Evolutionary conservation across 2,797 vertebrate species (phyloP), one percentile per base, ranked within the genome.

Genomic region (Zenarchopterus dispar): DNA sequence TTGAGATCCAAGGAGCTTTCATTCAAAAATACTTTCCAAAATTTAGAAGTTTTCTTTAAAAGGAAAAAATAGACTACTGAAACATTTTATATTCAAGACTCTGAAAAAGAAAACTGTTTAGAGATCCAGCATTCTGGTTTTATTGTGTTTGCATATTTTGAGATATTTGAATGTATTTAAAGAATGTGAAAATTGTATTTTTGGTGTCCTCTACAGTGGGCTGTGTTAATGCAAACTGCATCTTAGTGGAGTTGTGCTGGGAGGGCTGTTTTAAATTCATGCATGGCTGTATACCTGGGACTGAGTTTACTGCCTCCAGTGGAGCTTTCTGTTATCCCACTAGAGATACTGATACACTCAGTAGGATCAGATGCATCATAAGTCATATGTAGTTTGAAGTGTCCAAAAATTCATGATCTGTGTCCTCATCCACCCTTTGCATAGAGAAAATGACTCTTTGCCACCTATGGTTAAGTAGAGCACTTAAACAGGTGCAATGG

Each of bases 311-410:
- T 45, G 44, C 69, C 80, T 83, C 82, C 73, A 80, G 64, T 15
- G 4, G 46, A 82, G 75, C 44, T 24, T 65, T 82, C 70, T 41
- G 33, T 62, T 47, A 75, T 78, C 80, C 72, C 82, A 78, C 76
- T 55, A 80, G 82, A 71, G 84, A 88, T 60, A 67, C 63, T 63
- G 75, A 70, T 58, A 22, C 11, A 52, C 84, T 85, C 80, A 72
- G 82, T 77, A 78, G 76, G 77, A 81, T 89, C 84, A 84, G 73
- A 76, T 43, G n/a, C 75, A 79, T 79, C 75, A 78, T 69, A 88
- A 77, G 59, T 89, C 77, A 55, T 64, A 43, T 53, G 57, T 62
- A 71, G 74, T 86, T 78, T 77, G 65, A 81, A 66, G 66, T 80
- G 78, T 79, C 63, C 59, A 53, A 64, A 28, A 70, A 69, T 64